A percentile compares a stretch with the other conserved stretches of the same genome.
These are phyloP conservation scores for Alviniconcha marisindica DNA, from an alignment of 1,140 invertebrate species.

Conservation along the genomic window DNA sequence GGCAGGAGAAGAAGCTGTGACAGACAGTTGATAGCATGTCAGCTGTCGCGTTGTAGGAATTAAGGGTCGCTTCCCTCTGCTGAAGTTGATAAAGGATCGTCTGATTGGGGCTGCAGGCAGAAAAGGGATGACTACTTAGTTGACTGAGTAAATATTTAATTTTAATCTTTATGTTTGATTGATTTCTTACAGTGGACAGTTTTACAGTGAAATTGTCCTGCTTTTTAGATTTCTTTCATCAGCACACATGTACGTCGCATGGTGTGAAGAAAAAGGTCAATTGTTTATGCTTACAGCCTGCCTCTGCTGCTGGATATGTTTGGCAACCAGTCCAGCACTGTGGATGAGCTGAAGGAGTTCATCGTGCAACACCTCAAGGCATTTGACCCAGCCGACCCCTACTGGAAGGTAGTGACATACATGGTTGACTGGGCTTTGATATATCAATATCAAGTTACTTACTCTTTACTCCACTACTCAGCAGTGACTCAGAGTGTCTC, in stretches of 20 bases:
- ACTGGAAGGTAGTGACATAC: constrained; percentile 57
- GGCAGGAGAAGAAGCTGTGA: too few species aligned
- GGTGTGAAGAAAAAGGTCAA: neutral
- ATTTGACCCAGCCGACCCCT: constrained; percentile 58
- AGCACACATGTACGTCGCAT: neutral
- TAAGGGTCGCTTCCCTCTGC: too few species aligned
- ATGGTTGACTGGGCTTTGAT: neutral
- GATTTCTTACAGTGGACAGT: neutral
- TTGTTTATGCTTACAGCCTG: constrained; percentile 43
- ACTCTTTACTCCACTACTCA: too few species aligned
- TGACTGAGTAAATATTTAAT: too few species aligned
- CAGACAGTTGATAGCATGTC: too few species aligned
- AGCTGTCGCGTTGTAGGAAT: too few species aligned
- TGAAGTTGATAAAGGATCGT: too few species aligned
- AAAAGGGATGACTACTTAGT: too few species aligned
- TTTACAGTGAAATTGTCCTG: neutral
- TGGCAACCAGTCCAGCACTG: constrained; percentile 19
- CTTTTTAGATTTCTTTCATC: neutral
- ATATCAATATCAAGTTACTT: too few species aligned
- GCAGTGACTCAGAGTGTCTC: too few species aligned
- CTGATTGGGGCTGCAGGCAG: too few species aligned
- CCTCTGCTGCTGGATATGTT: constrained; percentile 53
- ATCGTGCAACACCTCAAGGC: constrained; percentile 41
- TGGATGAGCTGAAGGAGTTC: constrained; percentile 40
- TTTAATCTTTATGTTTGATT: too few species aligned